A percentile compares a stretch with the other conserved stretches of the same genome.
Conservation (phyloP, 2,113 vertebrate genomes). For the Thinocorus orbignyianus region DNA sequence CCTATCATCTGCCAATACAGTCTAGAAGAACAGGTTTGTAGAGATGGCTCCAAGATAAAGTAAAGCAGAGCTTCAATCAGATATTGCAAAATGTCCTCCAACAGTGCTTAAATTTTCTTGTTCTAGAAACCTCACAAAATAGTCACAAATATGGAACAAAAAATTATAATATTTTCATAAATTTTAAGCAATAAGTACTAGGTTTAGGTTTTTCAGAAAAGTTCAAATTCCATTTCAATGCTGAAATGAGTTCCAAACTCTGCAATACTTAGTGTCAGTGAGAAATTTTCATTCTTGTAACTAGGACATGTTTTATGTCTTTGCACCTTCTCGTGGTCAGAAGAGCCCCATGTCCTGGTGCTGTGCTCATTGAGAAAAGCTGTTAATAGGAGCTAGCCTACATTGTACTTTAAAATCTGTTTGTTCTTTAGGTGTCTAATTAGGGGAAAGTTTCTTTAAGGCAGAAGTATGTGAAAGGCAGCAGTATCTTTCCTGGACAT, state of each 20-base stretch:
- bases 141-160: not conserved
- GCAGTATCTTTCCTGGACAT: not conserved
- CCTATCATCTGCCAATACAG: not conserved
- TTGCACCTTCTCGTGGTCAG: not conserved
- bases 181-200: not conserved
- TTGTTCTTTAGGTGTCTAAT: not conserved
- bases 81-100: not conserved
- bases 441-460: not conserved
- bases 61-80: not conserved
- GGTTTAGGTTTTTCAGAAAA: not conserved
- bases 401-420: not conserved
- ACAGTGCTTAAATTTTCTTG: not conserved
- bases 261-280: not conserved
- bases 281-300: not conserved
- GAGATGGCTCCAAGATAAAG: not conserved
- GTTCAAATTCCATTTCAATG: not conserved
- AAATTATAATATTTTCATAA: not conserved
- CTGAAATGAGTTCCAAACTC: not conserved
- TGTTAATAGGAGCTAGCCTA: not conserved
- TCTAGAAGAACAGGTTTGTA: not conserved
- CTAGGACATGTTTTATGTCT: not conserved
- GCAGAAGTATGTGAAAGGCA: not conserved
- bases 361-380: not conserved
- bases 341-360: not conserved
- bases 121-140: not conserved